Evolutionary conservation across 1,140 invertebrate species (phyloP).

Genomic region (Arion vulgaris): DNA sequence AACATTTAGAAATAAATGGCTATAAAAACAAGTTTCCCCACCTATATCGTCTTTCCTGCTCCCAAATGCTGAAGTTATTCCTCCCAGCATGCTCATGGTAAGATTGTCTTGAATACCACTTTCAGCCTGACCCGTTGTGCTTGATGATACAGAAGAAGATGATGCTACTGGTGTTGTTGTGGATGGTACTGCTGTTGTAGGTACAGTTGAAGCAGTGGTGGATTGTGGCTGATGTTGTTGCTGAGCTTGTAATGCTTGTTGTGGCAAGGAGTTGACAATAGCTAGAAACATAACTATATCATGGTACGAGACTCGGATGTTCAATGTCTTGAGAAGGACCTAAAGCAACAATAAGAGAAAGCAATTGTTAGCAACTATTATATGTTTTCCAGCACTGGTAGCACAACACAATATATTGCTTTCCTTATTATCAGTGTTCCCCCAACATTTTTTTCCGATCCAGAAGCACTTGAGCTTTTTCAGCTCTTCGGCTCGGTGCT

Average conservation of each 20-base stretch:
- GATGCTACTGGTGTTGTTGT: no score
- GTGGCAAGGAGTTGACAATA: constrained; percentile 86
- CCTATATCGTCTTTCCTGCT: not conserved
- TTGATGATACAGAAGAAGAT: not conserved
- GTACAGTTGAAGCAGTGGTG: not conserved
- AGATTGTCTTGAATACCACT: not conserved
- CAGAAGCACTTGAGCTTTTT: no score
- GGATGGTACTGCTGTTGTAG: not conserved
- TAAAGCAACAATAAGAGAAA: constrained; percentile 41
- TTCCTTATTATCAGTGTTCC: no score
- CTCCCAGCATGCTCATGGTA: constrained; percentile 27
- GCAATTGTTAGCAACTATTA: no score
- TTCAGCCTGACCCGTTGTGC: not conserved
- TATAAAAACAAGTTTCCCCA: not conserved
- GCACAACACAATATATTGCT: no score
- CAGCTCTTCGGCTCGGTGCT: no score
- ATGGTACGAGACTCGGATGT: constrained; percentile 91
- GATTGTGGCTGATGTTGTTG: not conserved
- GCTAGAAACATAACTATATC: constrained; percentile 92
- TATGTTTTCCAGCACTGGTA: no score
- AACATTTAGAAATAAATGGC: no score
- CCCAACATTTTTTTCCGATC: no score
- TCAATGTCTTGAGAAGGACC: constrained; percentile 75
- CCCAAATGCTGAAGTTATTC: not conserved
- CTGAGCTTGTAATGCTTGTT: constrained; percentile 59